A percentile compares a stretch with the other conserved stretches of the same genome.
phyloP scores from a whole-genome alignment of 64 coral and sea anemone genomes.

The Acropora yongei region DNA sequence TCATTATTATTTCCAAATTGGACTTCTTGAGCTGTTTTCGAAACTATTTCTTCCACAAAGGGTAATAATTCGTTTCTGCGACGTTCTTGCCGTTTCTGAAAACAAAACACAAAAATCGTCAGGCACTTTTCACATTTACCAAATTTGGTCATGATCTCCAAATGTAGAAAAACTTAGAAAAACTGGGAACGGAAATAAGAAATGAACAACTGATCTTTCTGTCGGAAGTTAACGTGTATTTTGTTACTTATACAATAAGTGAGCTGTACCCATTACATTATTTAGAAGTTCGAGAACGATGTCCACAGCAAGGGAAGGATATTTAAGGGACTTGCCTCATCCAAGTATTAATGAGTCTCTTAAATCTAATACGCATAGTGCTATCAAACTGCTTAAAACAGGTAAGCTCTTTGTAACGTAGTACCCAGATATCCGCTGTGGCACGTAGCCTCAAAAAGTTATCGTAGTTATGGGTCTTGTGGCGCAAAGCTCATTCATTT shows the following conservation, averaged over 20 bases:
- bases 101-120: neutral
- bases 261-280: neutral
- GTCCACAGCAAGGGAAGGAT: conserved; percentile 40
- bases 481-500: neutral
- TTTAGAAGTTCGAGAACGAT: neutral
- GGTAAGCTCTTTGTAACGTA: conserved; percentile 39
- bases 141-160: conserved; percentile 52
- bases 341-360: conserved; percentile 79
- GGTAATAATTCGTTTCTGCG: too few relatives aligned
- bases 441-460: neutral
- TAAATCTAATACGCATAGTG: conserved; percentile 82
- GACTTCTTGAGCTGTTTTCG: neutral
- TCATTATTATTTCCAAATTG: neutral
- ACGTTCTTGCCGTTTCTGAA: too few relatives aligned
- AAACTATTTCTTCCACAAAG: too few relatives aligned
- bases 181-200: conserved; percentile 32
- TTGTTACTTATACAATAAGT: neutral
- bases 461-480: neutral
- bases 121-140: neutral
- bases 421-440: neutral
- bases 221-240: conserved; percentile 9
- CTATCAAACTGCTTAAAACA: conserved; percentile 85
- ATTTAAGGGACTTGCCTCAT: conserved; percentile 72
- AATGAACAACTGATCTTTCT: neutral
- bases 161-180: neutral